phyloP scores from a whole-genome alignment of 2,113 vertebrate species.

The Lagopus muta region DNA sequence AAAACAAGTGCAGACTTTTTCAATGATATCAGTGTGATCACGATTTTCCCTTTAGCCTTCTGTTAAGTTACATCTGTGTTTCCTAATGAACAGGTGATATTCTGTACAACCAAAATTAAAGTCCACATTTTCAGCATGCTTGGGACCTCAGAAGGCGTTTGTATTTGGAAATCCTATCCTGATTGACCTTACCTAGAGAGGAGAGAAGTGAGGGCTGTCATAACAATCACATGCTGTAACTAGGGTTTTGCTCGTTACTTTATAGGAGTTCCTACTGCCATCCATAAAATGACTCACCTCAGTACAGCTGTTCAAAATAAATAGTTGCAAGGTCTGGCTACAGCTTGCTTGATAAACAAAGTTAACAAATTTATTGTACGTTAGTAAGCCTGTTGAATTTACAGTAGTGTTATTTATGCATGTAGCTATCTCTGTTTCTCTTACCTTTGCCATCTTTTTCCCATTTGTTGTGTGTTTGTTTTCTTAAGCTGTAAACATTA shows the following conservation, averaged over 20 bases:
- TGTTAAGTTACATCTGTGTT: neutral
- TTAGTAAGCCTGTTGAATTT: neutral
- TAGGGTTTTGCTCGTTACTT: neutral
- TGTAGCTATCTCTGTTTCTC: neutral
- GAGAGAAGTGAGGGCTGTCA: neutral
- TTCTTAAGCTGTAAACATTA: neutral
- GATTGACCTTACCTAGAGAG: neutral
- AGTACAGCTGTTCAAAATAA: neutral
- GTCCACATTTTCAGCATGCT: neutral
- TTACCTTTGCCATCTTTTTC: neutral
- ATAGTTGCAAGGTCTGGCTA: neutral
- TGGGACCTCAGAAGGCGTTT: neutral
- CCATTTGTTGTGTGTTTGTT: neutral
- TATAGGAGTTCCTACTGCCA: neutral
- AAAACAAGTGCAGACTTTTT: neutral
- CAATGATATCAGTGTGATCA: neutral
- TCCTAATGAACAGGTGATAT: neutral
- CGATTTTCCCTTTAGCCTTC: neutral
- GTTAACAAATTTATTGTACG: neutral
- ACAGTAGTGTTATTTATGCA: neutral
- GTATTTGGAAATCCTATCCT: neutral
- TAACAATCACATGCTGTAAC: neutral
- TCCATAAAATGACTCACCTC: conserved; percentile 27
- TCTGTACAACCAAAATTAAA: neutral
- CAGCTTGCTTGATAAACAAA: neutral